Evolutionary conservation across 2,888 invertebrate genomes (phyloP).

Genomic region (Agriotes lineatus): DNA sequence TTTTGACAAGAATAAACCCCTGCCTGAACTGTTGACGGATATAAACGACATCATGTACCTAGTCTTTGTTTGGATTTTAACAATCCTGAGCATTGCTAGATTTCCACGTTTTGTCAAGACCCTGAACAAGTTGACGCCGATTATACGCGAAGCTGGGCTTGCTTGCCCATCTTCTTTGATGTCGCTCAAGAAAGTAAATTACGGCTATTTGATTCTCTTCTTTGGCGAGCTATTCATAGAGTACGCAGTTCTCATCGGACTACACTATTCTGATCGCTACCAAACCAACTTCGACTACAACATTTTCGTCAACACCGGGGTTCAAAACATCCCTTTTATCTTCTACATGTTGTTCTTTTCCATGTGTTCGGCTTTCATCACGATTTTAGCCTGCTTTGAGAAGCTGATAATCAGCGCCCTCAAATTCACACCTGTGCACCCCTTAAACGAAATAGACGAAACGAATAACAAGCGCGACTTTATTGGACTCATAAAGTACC

Average conservation of each 20-base stretch:
- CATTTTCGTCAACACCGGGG: constrained; percentile 54
- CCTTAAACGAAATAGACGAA: constrained; percentile 57
- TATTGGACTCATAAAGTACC: constrained; percentile 57
- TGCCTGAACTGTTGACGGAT: constrained; percentile 57
- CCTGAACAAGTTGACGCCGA: constrained; percentile 53
- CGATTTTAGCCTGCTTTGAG: constrained; percentile 62
- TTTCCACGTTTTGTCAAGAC: constrained; percentile 55
- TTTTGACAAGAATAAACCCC: constrained; percentile 50
- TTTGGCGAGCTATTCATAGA: constrained; percentile 50
- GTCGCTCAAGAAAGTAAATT: constrained; percentile 51
- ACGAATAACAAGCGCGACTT: constrained; percentile 58
- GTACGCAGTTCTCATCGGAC: constrained; percentile 49
- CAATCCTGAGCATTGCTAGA: constrained; percentile 53
- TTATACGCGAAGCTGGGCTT: constrained; percentile 56
- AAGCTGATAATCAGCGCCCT: constrained; percentile 58
- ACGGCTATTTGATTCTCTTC: constrained; percentile 50
- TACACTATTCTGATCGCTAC: constrained; percentile 56
- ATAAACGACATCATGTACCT: constrained; percentile 59
- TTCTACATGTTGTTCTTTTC: constrained; percentile 58
- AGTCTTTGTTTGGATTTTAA: constrained; percentile 55
- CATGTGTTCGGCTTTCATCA: constrained; percentile 52
- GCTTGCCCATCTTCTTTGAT: constrained; percentile 58
- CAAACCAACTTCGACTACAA: constrained; percentile 52
- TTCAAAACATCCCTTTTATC: constrained; percentile 57
- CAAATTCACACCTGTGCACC: constrained; percentile 60